phyloP scores from a whole-genome alignment of 1,140 invertebrate species.

The Magallana ariakensis region DNA sequence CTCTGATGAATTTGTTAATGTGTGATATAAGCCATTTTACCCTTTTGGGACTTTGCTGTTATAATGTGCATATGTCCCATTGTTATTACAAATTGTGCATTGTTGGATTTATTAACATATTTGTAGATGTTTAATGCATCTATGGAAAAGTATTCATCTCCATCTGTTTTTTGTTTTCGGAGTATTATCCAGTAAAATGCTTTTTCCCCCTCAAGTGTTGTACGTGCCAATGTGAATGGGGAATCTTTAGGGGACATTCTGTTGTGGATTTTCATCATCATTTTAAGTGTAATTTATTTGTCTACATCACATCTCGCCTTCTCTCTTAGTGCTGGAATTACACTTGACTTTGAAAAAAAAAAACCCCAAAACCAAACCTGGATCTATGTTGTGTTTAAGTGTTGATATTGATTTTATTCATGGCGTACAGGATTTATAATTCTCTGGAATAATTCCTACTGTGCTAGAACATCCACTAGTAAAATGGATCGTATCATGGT shows the following conservation, averaged over 20 bases:
- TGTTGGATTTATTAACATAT: conserved; percentile 36
- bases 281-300: conserved; percentile 9
- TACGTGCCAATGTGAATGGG: conserved; percentile 30
- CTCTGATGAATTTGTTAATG: conserved; percentile 25
- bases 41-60: conserved; percentile 35
- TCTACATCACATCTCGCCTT: conserved; percentile 1
- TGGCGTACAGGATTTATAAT: conserved; percentile 23
- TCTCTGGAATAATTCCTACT: conserved; percentile 25
- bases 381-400: conserved; percentile 28
- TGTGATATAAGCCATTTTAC: conserved; percentile 36
- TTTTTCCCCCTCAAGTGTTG: conserved; percentile 12
- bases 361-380: background rate
- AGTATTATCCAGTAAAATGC: conserved; percentile 26
- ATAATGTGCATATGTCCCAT: conserved; percentile 38
- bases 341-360: conserved; percentile 6
- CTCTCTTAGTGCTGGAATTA: conserved; percentile 31
- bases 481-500: conserved; percentile 36
- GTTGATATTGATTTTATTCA: conserved; percentile 30
- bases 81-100: conserved; percentile 27
- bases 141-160: conserved; percentile 36
- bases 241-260: conserved; percentile 5
- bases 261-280: conserved; percentile 3
- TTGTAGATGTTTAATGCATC: conserved; percentile 27
- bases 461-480: background rate
- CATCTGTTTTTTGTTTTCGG: conserved; percentile 36